Conservation (phyloP, 2,888 invertebrate genomes). For the Agapostemon virescens region DNA sequence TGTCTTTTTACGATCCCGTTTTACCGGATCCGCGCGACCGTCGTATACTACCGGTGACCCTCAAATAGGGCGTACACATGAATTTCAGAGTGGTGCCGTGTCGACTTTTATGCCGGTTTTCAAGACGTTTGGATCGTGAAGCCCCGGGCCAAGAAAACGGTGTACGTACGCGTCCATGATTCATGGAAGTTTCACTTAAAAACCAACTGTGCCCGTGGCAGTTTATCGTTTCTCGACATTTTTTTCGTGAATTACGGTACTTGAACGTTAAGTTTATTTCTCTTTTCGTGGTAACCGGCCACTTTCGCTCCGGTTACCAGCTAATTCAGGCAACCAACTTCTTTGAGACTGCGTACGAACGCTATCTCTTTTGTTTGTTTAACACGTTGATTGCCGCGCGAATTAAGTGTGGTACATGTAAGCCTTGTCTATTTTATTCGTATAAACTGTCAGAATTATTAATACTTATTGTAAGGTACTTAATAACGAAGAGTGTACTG, state of each 20-base stretch:
- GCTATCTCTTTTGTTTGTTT: no score
- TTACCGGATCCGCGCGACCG: conserved; percentile 8
- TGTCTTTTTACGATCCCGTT: conserved; percentile 42
- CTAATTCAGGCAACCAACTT: no score
- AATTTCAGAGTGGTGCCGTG: conserved; percentile 24
- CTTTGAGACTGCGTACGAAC: no score
- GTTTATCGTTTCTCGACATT: not conserved
- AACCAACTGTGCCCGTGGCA: not conserved
- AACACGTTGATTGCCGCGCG: no score
- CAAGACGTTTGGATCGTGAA: conserved; percentile 27
- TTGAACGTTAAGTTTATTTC: not conserved
- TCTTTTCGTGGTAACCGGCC: no score
- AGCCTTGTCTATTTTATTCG: no score
- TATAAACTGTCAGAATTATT: no score
- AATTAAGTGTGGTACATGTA: no score
- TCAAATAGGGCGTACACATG: not conserved
- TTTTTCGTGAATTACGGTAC: not conserved
- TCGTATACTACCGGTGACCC: conserved; percentile 17
- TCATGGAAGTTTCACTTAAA: not conserved
- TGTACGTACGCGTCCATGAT: conserved; percentile 1
- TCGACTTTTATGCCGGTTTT: conserved; percentile 34
- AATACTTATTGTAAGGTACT: no score
- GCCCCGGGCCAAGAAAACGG: conserved; percentile 22
- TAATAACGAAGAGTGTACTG: no score
- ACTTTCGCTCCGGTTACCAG: no score